Base-by-base conservation (phyloP, 2,113 vertebrate genomes). In the Sylvicapra grimmia region DNA sequence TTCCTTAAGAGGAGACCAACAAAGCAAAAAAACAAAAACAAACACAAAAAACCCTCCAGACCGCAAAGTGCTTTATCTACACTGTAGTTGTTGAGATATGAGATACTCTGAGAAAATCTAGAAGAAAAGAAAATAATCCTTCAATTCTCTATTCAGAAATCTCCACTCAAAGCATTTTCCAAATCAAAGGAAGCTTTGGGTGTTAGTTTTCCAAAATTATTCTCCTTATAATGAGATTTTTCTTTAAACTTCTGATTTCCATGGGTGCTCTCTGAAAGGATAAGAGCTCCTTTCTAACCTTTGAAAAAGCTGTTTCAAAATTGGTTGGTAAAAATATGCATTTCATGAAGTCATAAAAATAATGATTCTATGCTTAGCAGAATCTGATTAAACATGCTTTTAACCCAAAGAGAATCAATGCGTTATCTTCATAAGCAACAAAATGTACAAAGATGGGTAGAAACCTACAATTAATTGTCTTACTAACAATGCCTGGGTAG, bases 381-480 rank as follows among this genome's bases (percentile, higher is more conserved):
- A 89, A 77, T 97, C 90, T 97, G 96, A 97, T 97, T 92, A 90
- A 93, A 89, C 86, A 68, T 82, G 82, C 77, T 96, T 97, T 97
- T 83, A 94, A 95, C 49, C n/a, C 96, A 90, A 4, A 82, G 89
- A 97, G 86, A 97, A 93, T 90, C 59, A 21, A 96, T 97, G 96
- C 92, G 96, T 98, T 96, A 95, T 89, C 87, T 93, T 97, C 92
- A 96, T 88, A 90, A 93, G 94, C 72, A 85, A 77, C 89, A 31
- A 61, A 85, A 53, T 61, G 18, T 65, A 77, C 7, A 0, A 61
- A 95, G 89, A 97, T 54, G 84, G 79, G 80, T 21, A 21, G 65
- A 90, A 90, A 53, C 21, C 65, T 85, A 49, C 93, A 72, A 86
- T 95, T 93, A 94, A 96, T 54, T 94, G 85, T 96, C 80, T 96